phyloP scores from a whole-genome alignment of 2,113 vertebrate species.

The Drymodes brunneopygia region DNA sequence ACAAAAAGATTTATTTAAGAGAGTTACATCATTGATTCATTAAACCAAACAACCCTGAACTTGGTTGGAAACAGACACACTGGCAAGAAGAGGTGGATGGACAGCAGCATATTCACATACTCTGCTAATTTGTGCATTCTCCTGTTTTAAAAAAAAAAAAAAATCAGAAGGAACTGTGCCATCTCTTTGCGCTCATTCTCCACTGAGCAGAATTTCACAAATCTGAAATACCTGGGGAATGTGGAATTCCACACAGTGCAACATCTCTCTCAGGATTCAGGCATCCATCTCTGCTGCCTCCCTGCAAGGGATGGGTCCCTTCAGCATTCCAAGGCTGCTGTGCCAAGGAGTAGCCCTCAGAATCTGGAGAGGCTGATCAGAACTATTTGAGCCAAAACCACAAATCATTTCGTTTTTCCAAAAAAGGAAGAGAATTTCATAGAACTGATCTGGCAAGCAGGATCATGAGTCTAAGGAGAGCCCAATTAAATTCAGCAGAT shows the following conservation, averaged over 20 bases:
- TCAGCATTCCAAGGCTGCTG: neutral
- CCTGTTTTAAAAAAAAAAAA: neutral
- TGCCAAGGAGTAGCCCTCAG: neutral
- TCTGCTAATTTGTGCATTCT: neutral
- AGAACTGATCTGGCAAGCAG: constrained; percentile 26
- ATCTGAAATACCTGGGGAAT: neutral
- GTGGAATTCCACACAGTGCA: neutral
- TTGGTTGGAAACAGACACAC: neutral
- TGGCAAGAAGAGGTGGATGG: neutral
- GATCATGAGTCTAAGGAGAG: constrained; percentile 33
- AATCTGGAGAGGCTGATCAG: neutral
- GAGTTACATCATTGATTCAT: neutral
- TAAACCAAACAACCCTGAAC: neutral
- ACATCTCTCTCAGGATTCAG: neutral
- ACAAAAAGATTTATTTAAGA: neutral
- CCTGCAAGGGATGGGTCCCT: neutral
- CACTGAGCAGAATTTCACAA: neutral
- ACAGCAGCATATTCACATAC: neutral
- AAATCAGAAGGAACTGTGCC: neutral
- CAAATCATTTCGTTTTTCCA: neutral
- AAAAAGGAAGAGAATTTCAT: constrained; percentile 31
- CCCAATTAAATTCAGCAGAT: constrained; percentile 49
- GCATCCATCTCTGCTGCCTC: neutral
- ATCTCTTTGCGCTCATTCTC: neutral
- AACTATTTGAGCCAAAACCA: neutral